Base-by-base conservation (phyloP, 2,797 vertebrate species). In the Thalassophryne amazonica region DNA sequence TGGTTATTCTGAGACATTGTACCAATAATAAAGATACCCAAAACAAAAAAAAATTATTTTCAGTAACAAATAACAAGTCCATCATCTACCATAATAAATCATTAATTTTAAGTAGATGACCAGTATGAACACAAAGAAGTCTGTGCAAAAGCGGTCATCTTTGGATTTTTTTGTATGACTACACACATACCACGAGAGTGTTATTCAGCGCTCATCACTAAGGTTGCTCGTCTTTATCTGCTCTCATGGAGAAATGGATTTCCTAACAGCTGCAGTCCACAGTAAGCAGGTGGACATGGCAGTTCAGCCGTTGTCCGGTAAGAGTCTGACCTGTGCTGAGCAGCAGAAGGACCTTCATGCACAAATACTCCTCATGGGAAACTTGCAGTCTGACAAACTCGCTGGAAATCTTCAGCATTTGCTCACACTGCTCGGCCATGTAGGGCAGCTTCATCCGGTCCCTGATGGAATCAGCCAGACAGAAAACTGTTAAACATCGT, bases 281-380 rank as follows among this genome's bases (percentile, higher is more conserved):
- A 15, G 7, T 5, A 9, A 11, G 37, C 8, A 11, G 18, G 21
- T 20, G 32, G 3, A n/a, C n/a, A 4, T 3, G 6, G 3, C 3
- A 7, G 12, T 37, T 10, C 4, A 8, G 8, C 16, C 22, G 23
- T 19, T 5, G 2, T 6, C 3, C 41, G 21, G 27, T 13, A 11
- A 19, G 25, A 20, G 25, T 50, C 93, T 64, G 85, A 98, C 97
- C 89, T 92, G 96, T 95, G 80, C 95, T 97, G 83, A 98, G 94
- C 58, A 99, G 93, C 57, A 99, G 86, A 81, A 99, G 88, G 0
- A 97, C 96, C 84, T 98, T 99, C 97, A 99, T 99, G 84, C 97
- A 99, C 81, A 99, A 91, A 73, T 95, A 99, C 78, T 99, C 97
- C 41, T 99, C 97, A 0, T 95, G 96, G 35, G 96, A 98, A 60